Percentiles rank a stretch among this genome's conserved stretches.
These are phyloP conservation scores for Harpalus rufipes DNA, from an alignment of 2,888 invertebrate species.

Conservation along the genomic window DNA sequence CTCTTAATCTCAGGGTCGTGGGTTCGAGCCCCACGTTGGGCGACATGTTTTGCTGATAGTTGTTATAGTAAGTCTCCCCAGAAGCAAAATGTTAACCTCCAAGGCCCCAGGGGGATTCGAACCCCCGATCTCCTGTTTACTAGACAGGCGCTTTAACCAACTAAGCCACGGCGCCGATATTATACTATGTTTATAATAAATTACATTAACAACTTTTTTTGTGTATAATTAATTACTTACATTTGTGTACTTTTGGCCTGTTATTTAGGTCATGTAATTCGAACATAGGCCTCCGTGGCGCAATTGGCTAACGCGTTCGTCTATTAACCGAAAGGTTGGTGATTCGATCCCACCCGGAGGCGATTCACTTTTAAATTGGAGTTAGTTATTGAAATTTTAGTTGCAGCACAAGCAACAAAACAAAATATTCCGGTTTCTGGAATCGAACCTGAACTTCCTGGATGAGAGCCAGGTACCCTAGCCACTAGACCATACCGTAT, in stretches of 20 bases:
- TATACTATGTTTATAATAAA: no score
- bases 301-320: constrained; percentile 95
- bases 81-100: no score
- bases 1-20: constrained; percentile 84
- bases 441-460: constrained; percentile 83
- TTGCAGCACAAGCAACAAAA: no score
- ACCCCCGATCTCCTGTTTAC: constrained; percentile 86
- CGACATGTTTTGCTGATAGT: constrained; percentile 70
- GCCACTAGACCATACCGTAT: constrained; percentile 80
- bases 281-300: no score
- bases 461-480: constrained; percentile 87
- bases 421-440: constrained; percentile 79
- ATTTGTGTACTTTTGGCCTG: no score
- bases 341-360: constrained; percentile 98
- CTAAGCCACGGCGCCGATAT: constrained; percentile 85
- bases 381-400: no score
- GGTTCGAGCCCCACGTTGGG: constrained; percentile 84
- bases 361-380: constrained; percentile 75
- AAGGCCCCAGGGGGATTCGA: constrained; percentile 83
- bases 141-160: constrained; percentile 88
- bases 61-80: no score
- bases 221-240: no score
- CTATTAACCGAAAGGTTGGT: constrained; percentile 99
- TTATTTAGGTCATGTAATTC: no score
- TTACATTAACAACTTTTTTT: no score